Evolutionary conservation across 1,140 invertebrate genomes (phyloP).

Genomic region (Phymorhynchus buccinoides): DNA sequence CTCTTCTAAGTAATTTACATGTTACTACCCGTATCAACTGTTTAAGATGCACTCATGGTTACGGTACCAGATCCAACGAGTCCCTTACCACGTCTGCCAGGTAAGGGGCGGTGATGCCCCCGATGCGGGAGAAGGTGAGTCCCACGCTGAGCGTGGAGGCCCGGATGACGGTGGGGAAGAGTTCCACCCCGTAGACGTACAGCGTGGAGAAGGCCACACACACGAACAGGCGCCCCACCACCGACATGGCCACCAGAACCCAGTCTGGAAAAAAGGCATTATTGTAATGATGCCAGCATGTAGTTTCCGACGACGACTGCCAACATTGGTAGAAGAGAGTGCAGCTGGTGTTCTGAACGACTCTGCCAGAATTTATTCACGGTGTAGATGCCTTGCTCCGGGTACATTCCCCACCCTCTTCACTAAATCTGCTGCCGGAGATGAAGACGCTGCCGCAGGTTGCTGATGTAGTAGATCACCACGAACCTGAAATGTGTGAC

Average conservation of each 20-base stretch:
- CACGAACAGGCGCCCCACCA: constrained; percentile 39
- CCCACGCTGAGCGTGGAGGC: constrained; percentile 34
- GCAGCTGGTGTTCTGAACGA: no score
- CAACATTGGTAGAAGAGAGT: no score
- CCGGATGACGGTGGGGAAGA: constrained; percentile 43
- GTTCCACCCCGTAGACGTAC: constrained; percentile 38
- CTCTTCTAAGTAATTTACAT: no score
- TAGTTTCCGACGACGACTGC: no score
- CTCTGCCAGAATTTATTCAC: no score
- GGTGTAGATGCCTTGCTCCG: no score
- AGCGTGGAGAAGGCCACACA: constrained; percentile 34
- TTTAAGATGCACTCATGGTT: no score
- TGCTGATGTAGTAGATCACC: no score
- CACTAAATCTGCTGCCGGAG: not conserved
- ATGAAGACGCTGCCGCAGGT: not conserved
- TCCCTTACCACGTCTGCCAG: constrained; percentile 30
- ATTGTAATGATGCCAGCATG: no score
- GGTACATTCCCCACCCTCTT: not conserved
- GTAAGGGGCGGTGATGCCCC: constrained; percentile 37
- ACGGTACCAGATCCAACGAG: no score
- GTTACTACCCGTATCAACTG: no score
- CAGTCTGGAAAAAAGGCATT: constrained; percentile 8
- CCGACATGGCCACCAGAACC: constrained; percentile 29
- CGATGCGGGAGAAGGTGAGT: constrained; percentile 36
- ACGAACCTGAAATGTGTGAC: no score